These are phyloP conservation scores for Romanogobio albipinnatus DNA, from an alignment of 2,113 vertebrate species.

Conservation along the genomic window DNA sequence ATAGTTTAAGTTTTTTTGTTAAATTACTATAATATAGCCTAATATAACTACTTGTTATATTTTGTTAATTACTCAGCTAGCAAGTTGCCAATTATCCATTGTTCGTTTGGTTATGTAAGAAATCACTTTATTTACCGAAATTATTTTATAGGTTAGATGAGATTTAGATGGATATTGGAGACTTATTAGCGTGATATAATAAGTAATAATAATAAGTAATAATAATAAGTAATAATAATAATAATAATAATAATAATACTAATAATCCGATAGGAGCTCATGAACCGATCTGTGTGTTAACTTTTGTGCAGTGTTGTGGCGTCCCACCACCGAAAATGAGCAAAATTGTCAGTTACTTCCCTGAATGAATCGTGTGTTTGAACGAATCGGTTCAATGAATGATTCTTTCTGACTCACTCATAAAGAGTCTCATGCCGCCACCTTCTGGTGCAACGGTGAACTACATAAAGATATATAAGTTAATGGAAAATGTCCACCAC, in stretches of 20 bases:
- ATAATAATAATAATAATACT: too few relatives aligned
- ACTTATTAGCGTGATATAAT: not conserved
- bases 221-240: too few relatives aligned
- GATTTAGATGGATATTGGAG: not conserved
- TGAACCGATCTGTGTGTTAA: too few relatives aligned
- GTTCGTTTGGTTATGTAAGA: not conserved
- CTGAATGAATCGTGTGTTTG: not conserved
- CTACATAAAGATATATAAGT: not conserved
- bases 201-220: too few relatives aligned
- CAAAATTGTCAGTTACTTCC: not conserved
- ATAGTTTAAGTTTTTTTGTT: not conserved
- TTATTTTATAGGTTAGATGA: not conserved
- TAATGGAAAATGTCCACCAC: not conserved
- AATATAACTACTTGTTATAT: too few relatives aligned
- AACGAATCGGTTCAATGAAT: not conserved
- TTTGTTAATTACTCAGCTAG: not conserved
- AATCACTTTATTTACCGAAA: too few relatives aligned
- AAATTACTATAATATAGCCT: not conserved
- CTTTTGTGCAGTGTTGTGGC: too few relatives aligned
- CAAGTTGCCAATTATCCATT: too few relatives aligned
- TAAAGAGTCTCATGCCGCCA: not conserved
- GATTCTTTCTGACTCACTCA: not conserved
- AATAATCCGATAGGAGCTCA: too few relatives aligned
- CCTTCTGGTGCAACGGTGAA: not conserved
- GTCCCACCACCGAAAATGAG: not conserved